These are phyloP conservation scores for Micrasema minimum DNA, from an alignment of 1,140 invertebrate genomes.

Conservation along the genomic window DNA sequence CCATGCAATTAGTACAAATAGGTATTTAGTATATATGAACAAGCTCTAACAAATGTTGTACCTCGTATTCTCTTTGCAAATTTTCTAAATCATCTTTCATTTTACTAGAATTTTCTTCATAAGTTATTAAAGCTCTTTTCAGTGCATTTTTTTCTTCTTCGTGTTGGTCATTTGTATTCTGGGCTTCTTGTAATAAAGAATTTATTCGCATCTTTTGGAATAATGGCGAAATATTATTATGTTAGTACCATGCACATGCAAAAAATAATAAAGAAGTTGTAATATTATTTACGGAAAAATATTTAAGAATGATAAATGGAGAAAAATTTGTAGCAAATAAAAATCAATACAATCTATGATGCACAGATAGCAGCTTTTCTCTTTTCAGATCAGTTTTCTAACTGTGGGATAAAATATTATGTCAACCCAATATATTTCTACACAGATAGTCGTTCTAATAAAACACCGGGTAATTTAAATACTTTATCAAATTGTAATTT, in stretches of 20 bases:
- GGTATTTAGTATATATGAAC: conserved; percentile 2
- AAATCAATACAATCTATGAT: too few species aligned
- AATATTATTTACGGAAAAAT: too few species aligned
- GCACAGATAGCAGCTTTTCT: too few species aligned
- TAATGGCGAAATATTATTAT: neutral
- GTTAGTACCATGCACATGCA: neutral
- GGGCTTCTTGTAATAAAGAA: conserved; percentile 5
- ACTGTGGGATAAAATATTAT: too few species aligned
- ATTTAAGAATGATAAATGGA: too few species aligned
- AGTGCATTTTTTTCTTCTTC: conserved; percentile 5
- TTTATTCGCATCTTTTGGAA: conserved; percentile 3
- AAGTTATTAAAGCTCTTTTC: neutral
- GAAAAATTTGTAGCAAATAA: too few species aligned
- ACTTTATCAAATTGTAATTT: too few species aligned
- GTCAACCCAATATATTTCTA: too few species aligned
- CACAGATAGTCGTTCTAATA: too few species aligned
- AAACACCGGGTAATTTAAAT: too few species aligned
- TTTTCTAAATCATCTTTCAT: conserved; percentile 28
- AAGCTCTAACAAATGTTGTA: neutral
- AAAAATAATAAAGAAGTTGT: too few species aligned
- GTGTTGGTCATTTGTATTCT: neutral
- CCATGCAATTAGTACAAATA: conserved; percentile 10
- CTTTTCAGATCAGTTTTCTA: too few species aligned
- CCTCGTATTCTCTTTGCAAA: conserved; percentile 17
- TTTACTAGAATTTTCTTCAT: conserved; percentile 18